Evolutionary conservation across 2,113 vertebrate genomes (phyloP).

Genomic region (Butastur rufipennis): DNA sequence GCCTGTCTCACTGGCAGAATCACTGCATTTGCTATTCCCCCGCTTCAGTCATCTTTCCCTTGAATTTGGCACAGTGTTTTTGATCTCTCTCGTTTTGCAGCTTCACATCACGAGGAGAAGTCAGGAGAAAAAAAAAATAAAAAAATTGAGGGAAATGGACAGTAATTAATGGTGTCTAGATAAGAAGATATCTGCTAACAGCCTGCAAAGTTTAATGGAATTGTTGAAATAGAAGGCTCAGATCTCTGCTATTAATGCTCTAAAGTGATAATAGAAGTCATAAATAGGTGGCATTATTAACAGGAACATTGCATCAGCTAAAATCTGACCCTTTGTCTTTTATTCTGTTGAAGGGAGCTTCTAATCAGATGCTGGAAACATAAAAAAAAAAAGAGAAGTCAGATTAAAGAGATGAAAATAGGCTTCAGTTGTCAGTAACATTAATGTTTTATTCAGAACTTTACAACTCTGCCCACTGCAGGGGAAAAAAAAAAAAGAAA

Average conservation of each 20-base stretch:
- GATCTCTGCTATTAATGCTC: slow-evolving; percentile 58
- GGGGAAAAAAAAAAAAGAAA: background rate
- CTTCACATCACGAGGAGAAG: slow-evolving; percentile 39
- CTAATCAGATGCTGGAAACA: slow-evolving; percentile 51
- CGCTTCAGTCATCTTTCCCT: background rate
- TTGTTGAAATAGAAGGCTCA: slow-evolving; percentile 58
- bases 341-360: slow-evolving; percentile 25
- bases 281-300: slow-evolving; percentile 43
- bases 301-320: slow-evolving; percentile 63
- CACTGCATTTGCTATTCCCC: background rate
- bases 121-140: background rate
- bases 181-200: slow-evolving; percentile 62
- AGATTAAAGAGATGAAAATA: slow-evolving; percentile 61
- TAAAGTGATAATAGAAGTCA: slow-evolving; percentile 66
- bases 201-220: slow-evolving; percentile 59
- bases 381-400: background rate
- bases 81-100: slow-evolving; percentile 54
- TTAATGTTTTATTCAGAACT: slow-evolving; percentile 28
- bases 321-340: slow-evolving; percentile 63
- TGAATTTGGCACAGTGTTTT: slow-evolving; percentile 25
- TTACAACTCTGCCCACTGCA: slow-evolving; percentile 33
- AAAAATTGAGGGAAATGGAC: slow-evolving; percentile 39
- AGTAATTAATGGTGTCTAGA: slow-evolving; percentile 64
- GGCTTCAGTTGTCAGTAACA: slow-evolving; percentile 22
- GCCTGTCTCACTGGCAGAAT: slow-evolving; percentile 19